These are phyloP conservation scores for Arnoldichthys spilopterus DNA, from an alignment of 2,797 vertebrate species.

Conservation along the genomic window DNA sequence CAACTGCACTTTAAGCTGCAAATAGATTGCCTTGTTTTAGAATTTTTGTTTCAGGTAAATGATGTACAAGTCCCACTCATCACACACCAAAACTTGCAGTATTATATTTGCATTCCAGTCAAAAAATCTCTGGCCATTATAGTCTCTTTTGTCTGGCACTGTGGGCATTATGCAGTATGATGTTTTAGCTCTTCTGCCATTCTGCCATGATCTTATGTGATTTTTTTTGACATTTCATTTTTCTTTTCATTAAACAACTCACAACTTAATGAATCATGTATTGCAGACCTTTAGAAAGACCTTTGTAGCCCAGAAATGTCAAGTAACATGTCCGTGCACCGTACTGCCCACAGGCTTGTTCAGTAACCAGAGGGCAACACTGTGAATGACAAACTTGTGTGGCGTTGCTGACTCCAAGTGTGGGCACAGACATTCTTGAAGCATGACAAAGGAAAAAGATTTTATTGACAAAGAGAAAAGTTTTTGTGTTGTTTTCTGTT, in stretches of 20 bases:
- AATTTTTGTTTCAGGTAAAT: too few species aligned
- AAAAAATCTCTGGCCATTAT: not conserved
- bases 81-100: not conserved
- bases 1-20: not conserved
- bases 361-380: slow-evolving; percentile 33
- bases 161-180: not conserved
- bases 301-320: slow-evolving; percentile 25
- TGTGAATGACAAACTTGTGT: slow-evolving; percentile 53
- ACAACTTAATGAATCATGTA: not conserved
- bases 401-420: slow-evolving; percentile 51
- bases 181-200: not conserved
- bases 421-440: slow-evolving; percentile 42
- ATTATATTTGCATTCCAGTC: too few species aligned
- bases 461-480: slow-evolving; percentile 1
- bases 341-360: slow-evolving; percentile 24
- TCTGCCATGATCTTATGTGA: too few species aligned
- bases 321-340: slow-evolving; percentile 15
- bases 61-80: not conserved
- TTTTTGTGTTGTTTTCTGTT: not conserved
- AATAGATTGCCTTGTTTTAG: too few species aligned
- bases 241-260: not conserved
- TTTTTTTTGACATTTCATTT: not conserved
- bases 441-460: slow-evolving; percentile 37
- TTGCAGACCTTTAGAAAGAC: slow-evolving; percentile 15
- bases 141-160: not conserved